Evolutionary conservation across 2,888 invertebrate species (phyloP).

Genomic region (Abrostola tripartita): DNA sequence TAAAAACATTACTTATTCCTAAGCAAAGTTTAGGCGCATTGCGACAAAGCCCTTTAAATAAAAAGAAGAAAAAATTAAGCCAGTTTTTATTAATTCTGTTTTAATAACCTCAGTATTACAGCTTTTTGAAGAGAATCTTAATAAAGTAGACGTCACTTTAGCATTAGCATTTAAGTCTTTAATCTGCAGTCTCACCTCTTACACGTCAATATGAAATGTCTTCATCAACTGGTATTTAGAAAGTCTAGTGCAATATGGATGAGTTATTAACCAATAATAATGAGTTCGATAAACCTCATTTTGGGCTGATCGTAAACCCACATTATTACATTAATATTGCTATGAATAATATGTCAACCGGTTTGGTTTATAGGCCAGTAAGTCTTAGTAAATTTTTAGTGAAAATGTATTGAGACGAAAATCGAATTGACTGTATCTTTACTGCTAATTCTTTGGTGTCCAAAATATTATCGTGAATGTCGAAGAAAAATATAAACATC

Average conservation of each 20-base stretch:
- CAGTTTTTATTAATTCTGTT: too few relatives aligned
- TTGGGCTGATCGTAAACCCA: neutral
- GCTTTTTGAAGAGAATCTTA: too few relatives aligned
- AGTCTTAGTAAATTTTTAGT: neutral
- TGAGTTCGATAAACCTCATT: conserved; percentile 1
- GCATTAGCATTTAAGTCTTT: too few relatives aligned
- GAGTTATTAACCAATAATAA: neutral
- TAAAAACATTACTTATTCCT: too few relatives aligned
- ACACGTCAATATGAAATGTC: neutral
- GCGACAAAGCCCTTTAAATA: too few relatives aligned
- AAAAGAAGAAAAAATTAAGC: too few relatives aligned
- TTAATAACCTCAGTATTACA: too few relatives aligned
- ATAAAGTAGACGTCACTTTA: too few relatives aligned
- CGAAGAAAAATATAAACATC: too few relatives aligned
- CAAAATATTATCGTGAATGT: neutral
- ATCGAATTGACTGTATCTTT: neutral
- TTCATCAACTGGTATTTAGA: conserved; percentile 3
- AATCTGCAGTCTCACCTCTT: neutral
- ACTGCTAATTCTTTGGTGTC: neutral
- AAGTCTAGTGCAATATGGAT: neutral
- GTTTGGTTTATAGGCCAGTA: conserved; percentile 16
- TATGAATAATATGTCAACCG: conserved; percentile 1
- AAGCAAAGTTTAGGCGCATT: too few relatives aligned
- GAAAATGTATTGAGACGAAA: conserved; percentile 13
- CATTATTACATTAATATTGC: conserved; percentile 5